These are phyloP conservation scores for Trachelipus rathkii DNA, from an alignment of 1,140 invertebrate genomes.

Conservation along the genomic window DNA sequence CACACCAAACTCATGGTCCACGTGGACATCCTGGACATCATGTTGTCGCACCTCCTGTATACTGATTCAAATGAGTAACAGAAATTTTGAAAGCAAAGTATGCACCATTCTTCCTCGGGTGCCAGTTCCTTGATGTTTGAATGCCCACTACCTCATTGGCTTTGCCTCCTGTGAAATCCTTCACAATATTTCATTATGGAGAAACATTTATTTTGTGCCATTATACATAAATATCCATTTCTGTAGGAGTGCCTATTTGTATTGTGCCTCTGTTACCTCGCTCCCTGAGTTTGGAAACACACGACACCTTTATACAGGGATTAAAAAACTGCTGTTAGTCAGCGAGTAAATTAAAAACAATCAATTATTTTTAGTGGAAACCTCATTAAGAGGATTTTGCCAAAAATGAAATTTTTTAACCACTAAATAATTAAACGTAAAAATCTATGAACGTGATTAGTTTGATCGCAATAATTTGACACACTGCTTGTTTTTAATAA, in stretches of 20 bases:
- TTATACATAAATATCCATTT: background rate
- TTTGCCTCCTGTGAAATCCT: background rate
- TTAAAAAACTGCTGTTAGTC: background rate
- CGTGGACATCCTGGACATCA: slow-evolving; percentile 2
- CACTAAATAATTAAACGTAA: background rate
- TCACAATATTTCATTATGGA: background rate
- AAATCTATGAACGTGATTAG: too few species aligned
- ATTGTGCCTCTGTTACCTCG: slow-evolving; percentile 5
- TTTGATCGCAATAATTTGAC: too few species aligned
- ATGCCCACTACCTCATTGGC: slow-evolving; percentile 1
- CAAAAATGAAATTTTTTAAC: background rate
- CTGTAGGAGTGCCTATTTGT: slow-evolving; percentile 5
- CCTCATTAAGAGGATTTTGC: background rate
- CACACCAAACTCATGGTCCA: background rate
- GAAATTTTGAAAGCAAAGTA: background rate
- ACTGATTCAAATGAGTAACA: background rate
- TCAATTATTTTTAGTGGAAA: background rate
- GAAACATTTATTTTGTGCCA: background rate
- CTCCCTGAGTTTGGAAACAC: slow-evolving; percentile 3
- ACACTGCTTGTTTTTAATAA: too few species aligned
- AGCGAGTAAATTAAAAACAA: background rate
- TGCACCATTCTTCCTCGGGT: background rate
- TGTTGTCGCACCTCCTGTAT: background rate
- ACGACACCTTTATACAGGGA: background rate
- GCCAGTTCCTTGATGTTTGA: background rate